Percentiles rank a stretch among this genome's conserved stretches.
These are phyloP conservation scores for Brevipalpus yothersi DNA, from an alignment of 1,140 invertebrate genomes.

Conservation along the genomic window DNA sequence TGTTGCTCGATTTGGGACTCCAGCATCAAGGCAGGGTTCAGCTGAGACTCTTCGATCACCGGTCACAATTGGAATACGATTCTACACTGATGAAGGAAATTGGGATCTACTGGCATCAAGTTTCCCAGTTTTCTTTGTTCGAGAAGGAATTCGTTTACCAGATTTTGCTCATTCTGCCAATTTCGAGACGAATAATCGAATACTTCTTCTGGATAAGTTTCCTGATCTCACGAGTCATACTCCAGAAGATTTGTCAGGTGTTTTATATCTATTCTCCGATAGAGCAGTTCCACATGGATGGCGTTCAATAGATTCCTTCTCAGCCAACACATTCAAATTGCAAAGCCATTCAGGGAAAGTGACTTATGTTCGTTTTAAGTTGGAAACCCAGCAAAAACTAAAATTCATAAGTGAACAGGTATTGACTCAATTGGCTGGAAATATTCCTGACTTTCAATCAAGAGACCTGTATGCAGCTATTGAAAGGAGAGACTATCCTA, in stretches of 20 bases:
- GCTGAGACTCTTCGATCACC: conserved; percentile 70
- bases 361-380: conserved; percentile 70
- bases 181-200: no score
- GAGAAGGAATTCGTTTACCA: conserved; percentile 72
- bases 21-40: conserved; percentile 66
- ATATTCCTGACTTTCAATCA: conserved; percentile 65
- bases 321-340: conserved; percentile 80
- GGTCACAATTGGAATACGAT: conserved; percentile 78
- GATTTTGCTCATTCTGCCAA: conserved; percentile 73
- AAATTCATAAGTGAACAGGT: conserved; percentile 48
- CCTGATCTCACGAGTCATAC: no score
- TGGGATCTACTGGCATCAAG: conserved; percentile 96
- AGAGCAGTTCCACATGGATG: conserved; percentile 80
- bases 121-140: conserved; percentile 84
- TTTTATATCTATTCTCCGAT: conserved; percentile 75
- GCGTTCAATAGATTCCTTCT: conserved; percentile 83
- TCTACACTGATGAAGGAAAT: conserved; percentile 85
- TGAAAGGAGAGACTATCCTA: conserved; percentile 43
- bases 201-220: no score
- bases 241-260: no score
- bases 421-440: conserved; percentile 40
- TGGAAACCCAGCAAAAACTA: conserved; percentile 57
- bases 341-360: conserved; percentile 49
- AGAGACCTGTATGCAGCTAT: conserved; percentile 75
- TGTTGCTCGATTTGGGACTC: conserved; percentile 56